A percentile compares a stretch with the other conserved stretches of the same genome.
phyloP scores from a whole-genome alignment of 2,888 invertebrate species.

The Malacosoma neustria region DNA sequence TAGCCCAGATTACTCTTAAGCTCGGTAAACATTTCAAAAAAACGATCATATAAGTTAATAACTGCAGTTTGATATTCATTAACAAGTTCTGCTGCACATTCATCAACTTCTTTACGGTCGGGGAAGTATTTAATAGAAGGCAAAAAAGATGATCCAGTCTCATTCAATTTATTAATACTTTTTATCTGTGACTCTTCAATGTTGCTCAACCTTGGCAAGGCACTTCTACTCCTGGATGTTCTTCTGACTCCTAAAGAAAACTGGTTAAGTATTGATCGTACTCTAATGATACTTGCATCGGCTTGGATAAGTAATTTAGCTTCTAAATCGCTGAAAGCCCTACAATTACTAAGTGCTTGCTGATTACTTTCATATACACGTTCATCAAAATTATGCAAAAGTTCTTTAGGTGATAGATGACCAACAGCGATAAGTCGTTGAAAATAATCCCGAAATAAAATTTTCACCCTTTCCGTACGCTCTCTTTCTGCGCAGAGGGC shows the following conservation, averaged over 20 bases:
- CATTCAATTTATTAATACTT: slow-evolving; percentile 15
- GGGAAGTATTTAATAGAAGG: slow-evolving; percentile 15
- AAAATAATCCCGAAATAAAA: slow-evolving; percentile 40
- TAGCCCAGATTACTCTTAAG: slow-evolving; percentile 28
- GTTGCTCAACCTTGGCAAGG: slow-evolving; percentile 20
- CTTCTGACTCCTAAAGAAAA: slow-evolving; percentile 28
- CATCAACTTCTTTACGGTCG: slow-evolving; percentile 25
- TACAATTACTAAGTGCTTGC: slow-evolving; percentile 47
- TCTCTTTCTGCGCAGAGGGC: slow-evolving; percentile 38
- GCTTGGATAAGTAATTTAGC: slow-evolving; percentile 35
- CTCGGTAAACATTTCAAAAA: slow-evolving; percentile 28
- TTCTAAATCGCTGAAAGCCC: slow-evolving; percentile 45
- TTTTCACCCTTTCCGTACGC: slow-evolving; percentile 39
- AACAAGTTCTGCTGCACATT: slow-evolving; percentile 29
- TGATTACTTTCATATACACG: slow-evolving; percentile 51
- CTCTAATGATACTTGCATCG: slow-evolving; percentile 27
- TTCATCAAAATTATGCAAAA: slow-evolving; percentile 51
- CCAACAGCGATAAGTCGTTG: slow-evolving; percentile 37
- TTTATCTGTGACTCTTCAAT: slow-evolving; percentile 13
- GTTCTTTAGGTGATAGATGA: slow-evolving; percentile 35
- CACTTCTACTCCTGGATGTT: slow-evolving; percentile 19
- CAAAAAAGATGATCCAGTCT: slow-evolving; percentile 7
- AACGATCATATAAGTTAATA: slow-evolving; percentile 27
- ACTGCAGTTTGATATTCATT: slow-evolving; percentile 39
- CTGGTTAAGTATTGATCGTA: slow-evolving; percentile 40